Conservation (phyloP, 2,888 invertebrate species). For the Drosophila histrio region DNA sequence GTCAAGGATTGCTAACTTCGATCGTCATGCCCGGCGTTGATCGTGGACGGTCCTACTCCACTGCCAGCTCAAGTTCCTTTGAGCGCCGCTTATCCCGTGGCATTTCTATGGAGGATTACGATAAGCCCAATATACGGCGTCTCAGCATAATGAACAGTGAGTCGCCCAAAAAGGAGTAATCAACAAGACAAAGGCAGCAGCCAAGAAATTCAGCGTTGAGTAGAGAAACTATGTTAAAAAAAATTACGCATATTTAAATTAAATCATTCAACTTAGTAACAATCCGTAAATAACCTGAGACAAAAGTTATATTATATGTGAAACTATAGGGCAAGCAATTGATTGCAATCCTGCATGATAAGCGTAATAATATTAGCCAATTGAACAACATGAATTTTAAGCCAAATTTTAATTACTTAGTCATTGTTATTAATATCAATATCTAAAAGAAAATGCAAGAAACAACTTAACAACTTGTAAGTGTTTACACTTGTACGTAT, state of each 20-base stretch:
- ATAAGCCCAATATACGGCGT: slow-evolving; percentile 91
- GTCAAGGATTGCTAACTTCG: slow-evolving; percentile 92
- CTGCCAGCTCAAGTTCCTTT: slow-evolving; percentile 86
- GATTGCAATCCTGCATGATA: slow-evolving; percentile 56
- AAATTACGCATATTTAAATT: slow-evolving; percentile 57
- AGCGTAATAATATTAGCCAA: slow-evolving; percentile 48
- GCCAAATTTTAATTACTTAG: slow-evolving; percentile 55
- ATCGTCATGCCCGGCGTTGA: slow-evolving; percentile 92
- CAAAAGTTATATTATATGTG: slow-evolving; percentile 41
- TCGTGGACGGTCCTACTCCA: slow-evolving; percentile 86
- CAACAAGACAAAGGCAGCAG: slow-evolving; percentile 22
- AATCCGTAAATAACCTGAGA: slow-evolving; percentile 22
- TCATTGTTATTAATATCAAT: slow-evolving; percentile 35
- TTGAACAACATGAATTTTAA: slow-evolving; percentile 37
- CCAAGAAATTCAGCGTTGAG: slow-evolving; percentile 23
- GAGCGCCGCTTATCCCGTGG: slow-evolving; percentile 86
- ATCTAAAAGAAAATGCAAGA: slow-evolving; percentile 10
- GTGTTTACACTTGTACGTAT: slow-evolving; percentile 39
- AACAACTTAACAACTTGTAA: slow-evolving; percentile 1
- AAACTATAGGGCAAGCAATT: slow-evolving; percentile 60
- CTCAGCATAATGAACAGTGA: slow-evolving; percentile 87
- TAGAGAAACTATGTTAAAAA: slow-evolving; percentile 33
- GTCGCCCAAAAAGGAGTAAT: slow-evolving; percentile 87
- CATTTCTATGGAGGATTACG: slow-evolving; percentile 93
- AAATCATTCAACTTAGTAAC: slow-evolving; percentile 51